Percentiles rank a stretch among this genome's conserved stretches.
These are phyloP conservation scores for Mastigias papua DNA, from an alignment of 30 jellyfish, hydroid and myxozoan genomes.

Conservation along the genomic window DNA sequence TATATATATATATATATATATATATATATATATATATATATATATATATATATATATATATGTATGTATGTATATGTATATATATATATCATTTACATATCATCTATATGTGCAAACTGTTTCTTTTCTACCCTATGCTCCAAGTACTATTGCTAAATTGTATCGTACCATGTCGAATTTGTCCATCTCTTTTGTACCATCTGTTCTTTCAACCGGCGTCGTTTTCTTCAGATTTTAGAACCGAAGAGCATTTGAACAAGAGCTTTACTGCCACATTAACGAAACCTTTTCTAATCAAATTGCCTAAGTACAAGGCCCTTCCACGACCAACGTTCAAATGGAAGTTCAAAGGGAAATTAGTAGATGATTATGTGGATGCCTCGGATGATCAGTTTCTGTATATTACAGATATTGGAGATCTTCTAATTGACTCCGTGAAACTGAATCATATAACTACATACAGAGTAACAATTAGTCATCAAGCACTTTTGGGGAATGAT, in stretches of 20 bases:
- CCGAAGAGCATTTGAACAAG: not conserved
- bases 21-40: too few relatives aligned
- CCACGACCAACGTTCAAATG: constrained; percentile 36
- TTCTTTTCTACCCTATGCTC: too few relatives aligned
- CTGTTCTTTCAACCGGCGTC: not conserved
- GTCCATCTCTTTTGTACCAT: not conserved
- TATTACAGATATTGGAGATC: constrained; percentile 27
- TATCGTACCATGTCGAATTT: too few relatives aligned
- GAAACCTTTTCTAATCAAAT: constrained; percentile 1
- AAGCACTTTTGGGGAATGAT: not conserved
- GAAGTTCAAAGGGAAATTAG: constrained; percentile 9
- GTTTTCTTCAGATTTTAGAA: constrained; percentile 10
- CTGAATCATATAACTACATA: not conserved
- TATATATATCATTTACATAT: not conserved
- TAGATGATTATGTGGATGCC: not conserved
- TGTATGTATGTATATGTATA: too few relatives aligned
- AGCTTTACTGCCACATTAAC: not conserved
- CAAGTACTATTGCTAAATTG: too few relatives aligned
- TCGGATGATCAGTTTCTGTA: not conserved
- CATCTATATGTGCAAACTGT: not conserved
- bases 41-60: too few relatives aligned
- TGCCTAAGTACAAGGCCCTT: constrained; percentile 8
- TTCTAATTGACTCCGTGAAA: constrained; percentile 2
- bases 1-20: too few relatives aligned
- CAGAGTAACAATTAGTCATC: constrained; percentile 18